Conservation (phyloP, 2,113 vertebrate genomes). For the Pelodiscus sinensis region DNA sequence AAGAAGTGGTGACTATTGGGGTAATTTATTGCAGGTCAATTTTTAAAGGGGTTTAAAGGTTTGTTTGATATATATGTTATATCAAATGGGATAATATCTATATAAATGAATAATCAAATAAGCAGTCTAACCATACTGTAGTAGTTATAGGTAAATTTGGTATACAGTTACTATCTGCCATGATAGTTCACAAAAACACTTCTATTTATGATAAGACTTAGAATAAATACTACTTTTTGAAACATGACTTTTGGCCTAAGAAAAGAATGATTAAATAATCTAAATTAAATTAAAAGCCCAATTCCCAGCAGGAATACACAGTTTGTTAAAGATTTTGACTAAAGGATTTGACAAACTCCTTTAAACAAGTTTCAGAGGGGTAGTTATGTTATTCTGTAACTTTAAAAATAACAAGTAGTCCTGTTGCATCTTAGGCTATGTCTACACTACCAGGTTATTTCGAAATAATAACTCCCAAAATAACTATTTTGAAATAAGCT, state of each 20-base stretch:
- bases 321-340: neutral
- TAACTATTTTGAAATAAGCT: too few species aligned
- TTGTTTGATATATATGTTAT: neutral
- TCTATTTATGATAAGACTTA: neutral
- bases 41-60: neutral
- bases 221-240: conserved; percentile 1
- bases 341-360: neutral
- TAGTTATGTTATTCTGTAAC: too few species aligned
- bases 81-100: neutral
- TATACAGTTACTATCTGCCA: neutral
- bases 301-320: neutral
- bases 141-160: neutral
- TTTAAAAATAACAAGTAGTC: too few species aligned
- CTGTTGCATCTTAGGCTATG: too few species aligned
- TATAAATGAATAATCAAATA: neutral
- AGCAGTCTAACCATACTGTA: neutral
- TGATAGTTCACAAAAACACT: neutral
- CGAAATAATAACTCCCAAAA: too few species aligned
- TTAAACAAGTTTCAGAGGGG: neutral
- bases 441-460: too few species aligned
- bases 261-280: neutral
- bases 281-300: neutral
- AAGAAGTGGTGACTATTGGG: neutral
- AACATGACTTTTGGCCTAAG: neutral
- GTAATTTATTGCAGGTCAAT: neutral